Base-by-base conservation (phyloP, 2,888 invertebrate species). In the Tiphia femorata region DNA sequence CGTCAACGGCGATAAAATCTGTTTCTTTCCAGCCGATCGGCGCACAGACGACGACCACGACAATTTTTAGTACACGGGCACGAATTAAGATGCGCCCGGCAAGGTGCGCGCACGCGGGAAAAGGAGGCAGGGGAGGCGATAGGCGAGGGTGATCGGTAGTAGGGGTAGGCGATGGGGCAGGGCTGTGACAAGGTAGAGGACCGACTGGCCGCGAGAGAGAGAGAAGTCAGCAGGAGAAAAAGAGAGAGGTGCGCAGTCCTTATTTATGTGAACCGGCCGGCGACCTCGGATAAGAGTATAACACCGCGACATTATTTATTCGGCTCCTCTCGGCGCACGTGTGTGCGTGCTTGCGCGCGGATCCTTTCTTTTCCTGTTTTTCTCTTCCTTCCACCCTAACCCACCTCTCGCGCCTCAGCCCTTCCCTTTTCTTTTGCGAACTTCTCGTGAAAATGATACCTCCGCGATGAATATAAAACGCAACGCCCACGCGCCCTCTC, bases 381-480 rank as follows among this genome's bases (percentile, higher is more conserved):
- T n/a, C n/a, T n/a, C n/a, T n/a, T n/a, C n/a, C n/a, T n/a, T 12
- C 33, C n/a, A 4, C n/a, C n/a, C 25, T 8, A 8, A 6, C 25
- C 25, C 8, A 5, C 8, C 33, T n/a, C 33, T 69, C 68, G 72
- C 70, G 17, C 38, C 4, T 17, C 4, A 3, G n/a, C 38, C n/a
- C 38, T 21, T 21, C 23, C n/a, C 41, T 10, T 41, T 59, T 75
- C 58, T 67, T 64, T 73, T 75, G 70, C 72, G 76, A 77, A 73
- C 68, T 75, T 71, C 70, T 70, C 70, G 81, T 80, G 82, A 82
- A 82, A 82, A 82, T 82, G 82, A 82, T 82, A 82, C 80, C 79
- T 77, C 69, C 69, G 69, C 69, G 76, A 78, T 77, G 81, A 79
- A 79, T 81, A 81, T 80, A 80, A 81, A 80, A 81, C 80, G 79